A percentile compares a stretch with the other conserved stretches of the same genome.
These are phyloP conservation scores for Ennomos quercinarius DNA, from an alignment of 2,888 invertebrate genomes.

Conservation along the genomic window DNA sequence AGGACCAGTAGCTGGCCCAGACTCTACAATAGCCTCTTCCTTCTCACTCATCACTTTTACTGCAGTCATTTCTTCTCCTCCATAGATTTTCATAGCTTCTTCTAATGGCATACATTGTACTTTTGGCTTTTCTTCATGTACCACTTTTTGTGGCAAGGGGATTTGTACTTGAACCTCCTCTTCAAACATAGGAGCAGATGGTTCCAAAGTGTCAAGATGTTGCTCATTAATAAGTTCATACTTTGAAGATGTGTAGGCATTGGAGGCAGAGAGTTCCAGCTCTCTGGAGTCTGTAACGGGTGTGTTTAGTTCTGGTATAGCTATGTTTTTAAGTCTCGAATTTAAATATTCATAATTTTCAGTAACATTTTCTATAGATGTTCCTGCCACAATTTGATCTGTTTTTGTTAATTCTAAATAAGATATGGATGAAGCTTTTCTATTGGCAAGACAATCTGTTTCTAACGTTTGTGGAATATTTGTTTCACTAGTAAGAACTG, in stretches of 20 bases:
- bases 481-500: background rate
- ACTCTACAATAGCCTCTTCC: constrained; percentile 70
- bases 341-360: constrained; percentile 49
- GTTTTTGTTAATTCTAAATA: background rate
- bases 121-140: constrained; percentile 46
- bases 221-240: constrained; percentile 6
- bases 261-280: constrained; percentile 30
- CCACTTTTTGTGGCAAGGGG: constrained; percentile 30
- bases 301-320: constrained; percentile 36
- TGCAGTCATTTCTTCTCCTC: constrained; percentile 67
- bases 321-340: constrained; percentile 47
- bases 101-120: constrained; percentile 64
- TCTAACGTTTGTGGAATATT: background rate
- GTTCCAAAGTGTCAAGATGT: constrained; percentile 43
- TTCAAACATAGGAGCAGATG: constrained; percentile 71
- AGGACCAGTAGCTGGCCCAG: constrained; percentile 64
- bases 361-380: constrained; percentile 4
- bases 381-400: background rate
- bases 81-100: constrained; percentile 66
- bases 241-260: background rate
- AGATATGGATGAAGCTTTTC: background rate
- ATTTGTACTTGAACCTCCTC: constrained; percentile 38
- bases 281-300: constrained; percentile 41
- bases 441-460: background rate
- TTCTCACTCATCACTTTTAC: constrained; percentile 67